Percentiles rank a stretch among this genome's conserved stretches.
These are phyloP conservation scores for Poeciliopsis presidionis DNA, from an alignment of 2,797 vertebrate species.

Conservation along the genomic window DNA sequence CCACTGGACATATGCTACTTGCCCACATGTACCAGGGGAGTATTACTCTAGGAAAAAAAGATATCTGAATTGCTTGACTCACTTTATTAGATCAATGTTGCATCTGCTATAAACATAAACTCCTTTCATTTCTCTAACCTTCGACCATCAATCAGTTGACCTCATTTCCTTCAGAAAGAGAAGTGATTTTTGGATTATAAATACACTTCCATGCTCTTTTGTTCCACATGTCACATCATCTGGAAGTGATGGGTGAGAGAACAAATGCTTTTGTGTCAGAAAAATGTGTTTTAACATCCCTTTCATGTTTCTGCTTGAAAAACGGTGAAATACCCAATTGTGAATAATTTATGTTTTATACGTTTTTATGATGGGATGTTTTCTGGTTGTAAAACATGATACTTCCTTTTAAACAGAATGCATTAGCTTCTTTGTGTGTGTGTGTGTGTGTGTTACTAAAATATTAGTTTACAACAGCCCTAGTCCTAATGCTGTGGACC, in stretches of 20 bases:
- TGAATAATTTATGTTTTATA: background rate
- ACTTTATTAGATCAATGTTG: too few relatives aligned
- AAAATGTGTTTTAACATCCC: background rate
- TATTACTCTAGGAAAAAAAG: too few relatives aligned
- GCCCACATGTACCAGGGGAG: too few relatives aligned
- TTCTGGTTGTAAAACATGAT: background rate
- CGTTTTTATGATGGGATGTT: background rate
- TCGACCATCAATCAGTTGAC: background rate
- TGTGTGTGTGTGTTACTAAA: too few relatives aligned
- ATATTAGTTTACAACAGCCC: too few relatives aligned
- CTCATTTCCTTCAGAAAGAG: background rate
- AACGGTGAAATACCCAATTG: background rate
- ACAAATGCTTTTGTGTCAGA: background rate
- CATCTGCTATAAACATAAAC: background rate
- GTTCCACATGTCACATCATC: background rate
- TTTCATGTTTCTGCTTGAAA: background rate
- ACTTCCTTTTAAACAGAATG: background rate
- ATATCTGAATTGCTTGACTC: too few relatives aligned
- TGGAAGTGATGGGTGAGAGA: background rate
- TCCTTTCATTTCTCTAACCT: background rate
- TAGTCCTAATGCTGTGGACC: too few relatives aligned
- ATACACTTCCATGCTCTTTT: background rate
- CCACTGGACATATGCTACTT: too few relatives aligned
- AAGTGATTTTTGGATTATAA: background rate
- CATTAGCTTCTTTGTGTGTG: background rate